Evolutionary conservation across 2,888 invertebrate species (phyloP).

Genomic region (Scrobipalpa costella): DNA sequence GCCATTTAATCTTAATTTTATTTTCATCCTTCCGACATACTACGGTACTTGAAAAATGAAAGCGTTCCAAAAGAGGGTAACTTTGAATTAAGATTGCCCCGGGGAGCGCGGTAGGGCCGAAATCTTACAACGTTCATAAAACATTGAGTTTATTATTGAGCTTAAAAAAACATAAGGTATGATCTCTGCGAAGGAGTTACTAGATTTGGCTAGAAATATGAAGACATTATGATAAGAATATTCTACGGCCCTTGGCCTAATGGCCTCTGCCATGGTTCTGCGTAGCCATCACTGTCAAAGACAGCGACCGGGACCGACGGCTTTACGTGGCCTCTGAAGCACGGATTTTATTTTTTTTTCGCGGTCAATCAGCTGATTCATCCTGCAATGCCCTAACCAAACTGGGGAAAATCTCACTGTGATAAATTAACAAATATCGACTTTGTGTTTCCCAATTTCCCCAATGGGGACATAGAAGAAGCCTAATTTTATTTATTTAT

Average conservation of each 20-base stretch:
- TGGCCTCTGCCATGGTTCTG: too few species aligned
- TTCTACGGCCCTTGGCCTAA: background rate
- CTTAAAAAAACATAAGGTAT: constrained; percentile 42
- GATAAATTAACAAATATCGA: too few species aligned
- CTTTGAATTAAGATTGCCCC: constrained; percentile 46
- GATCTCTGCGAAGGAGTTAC: constrained; percentile 27
- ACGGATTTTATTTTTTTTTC: too few species aligned
- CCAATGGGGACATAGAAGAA: too few species aligned
- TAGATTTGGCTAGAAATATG: background rate
- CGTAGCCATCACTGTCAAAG: too few species aligned
- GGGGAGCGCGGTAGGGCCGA: constrained; percentile 34
- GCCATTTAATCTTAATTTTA: background rate
- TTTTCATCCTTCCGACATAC: background rate
- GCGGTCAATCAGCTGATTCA: too few species aligned
- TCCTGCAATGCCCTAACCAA: too few species aligned
- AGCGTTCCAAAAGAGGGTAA: constrained; percentile 25
- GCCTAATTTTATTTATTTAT: too few species aligned
- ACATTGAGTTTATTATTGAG: constrained; percentile 60
- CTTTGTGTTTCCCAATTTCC: too few species aligned
- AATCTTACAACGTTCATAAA: constrained; percentile 51
- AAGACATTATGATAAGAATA: background rate
- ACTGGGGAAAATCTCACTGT: too few species aligned
- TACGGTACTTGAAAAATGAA: background rate
- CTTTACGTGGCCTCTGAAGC: too few species aligned
- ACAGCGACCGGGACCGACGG: too few species aligned